A percentile compares a stretch with the other conserved stretches of the same genome.
Conservation (phyloP, 2,797 vertebrate species). For the Tokudaia muenninki region DNA sequence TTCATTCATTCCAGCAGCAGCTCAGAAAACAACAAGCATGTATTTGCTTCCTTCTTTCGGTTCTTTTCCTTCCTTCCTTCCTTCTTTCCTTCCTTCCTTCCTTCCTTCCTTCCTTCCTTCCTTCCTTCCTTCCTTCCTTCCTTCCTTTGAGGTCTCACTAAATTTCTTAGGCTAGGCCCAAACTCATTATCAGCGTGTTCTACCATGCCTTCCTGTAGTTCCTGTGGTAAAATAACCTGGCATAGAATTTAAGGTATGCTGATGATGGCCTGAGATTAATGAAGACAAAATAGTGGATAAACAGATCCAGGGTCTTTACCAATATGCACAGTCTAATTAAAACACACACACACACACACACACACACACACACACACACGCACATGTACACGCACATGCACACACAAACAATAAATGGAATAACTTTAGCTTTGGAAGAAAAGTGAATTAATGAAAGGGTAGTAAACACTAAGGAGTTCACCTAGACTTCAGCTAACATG, state of each 20-base stretch:
- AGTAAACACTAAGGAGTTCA: background rate
- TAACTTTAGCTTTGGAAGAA: background rate
- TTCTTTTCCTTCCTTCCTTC: no score
- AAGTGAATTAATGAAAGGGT: constrained; percentile 24
- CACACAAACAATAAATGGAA: background rate
- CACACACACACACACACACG: no score
- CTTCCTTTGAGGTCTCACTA: background rate
- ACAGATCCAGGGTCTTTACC: background rate
- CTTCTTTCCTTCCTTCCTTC: background rate
- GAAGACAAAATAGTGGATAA: background rate
- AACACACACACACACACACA: no score
- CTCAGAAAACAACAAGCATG: background rate
- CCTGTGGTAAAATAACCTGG: constrained; percentile 22
- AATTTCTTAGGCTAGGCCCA: background rate
- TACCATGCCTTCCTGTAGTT: background rate
- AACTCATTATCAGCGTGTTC: background rate
- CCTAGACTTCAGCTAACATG: background rate
- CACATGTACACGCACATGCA: no score
- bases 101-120: no score
- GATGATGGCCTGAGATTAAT: background rate
- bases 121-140: background rate
- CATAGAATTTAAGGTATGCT: constrained; percentile 29
- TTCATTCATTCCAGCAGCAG: constrained; percentile 77
- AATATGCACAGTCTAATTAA: background rate
- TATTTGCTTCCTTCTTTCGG: background rate